A percentile compares a stretch with the other conserved stretches of the same genome.
Conservation (phyloP, 2,113 vertebrate genomes). For the Sula dactylatra region DNA sequence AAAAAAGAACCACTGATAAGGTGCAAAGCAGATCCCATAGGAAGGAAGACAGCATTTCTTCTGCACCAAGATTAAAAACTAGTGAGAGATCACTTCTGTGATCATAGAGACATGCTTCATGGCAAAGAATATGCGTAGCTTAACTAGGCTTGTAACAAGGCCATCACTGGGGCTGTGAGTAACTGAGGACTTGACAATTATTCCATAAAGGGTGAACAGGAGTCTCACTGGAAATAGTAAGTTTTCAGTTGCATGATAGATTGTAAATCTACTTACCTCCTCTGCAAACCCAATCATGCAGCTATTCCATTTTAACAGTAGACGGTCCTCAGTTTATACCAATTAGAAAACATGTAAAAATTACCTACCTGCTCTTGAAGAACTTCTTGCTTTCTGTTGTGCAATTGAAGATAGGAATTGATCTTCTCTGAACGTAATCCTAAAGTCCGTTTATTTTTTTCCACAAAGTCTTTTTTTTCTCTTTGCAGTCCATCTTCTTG, state of each 20-base stretch:
- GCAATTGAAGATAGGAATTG: conserved; percentile 79
- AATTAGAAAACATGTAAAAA: not conserved
- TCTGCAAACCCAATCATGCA: not conserved
- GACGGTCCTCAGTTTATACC: not conserved
- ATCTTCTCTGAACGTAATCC: conserved; percentile 68
- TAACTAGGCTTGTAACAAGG: not conserved
- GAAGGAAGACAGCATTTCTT: not conserved
- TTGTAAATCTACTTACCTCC: not conserved
- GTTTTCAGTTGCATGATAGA: not conserved
- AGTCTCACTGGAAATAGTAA: not conserved
- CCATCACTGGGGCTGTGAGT: not conserved
- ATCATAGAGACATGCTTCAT: not conserved
- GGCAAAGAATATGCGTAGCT: not conserved
- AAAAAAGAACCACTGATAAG: not conserved
- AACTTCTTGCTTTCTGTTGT: conserved; percentile 69
- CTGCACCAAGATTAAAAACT: not conserved
- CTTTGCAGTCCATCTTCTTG: not conserved
- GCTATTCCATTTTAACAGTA: not conserved
- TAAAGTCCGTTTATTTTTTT: conserved; percentile 85
- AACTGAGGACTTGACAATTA: not conserved
- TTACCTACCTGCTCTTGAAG: conserved; percentile 73
- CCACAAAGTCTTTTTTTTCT: conserved; percentile 75
- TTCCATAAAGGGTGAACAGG: not conserved
- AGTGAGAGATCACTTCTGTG: not conserved
- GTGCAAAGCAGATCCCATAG: not conserved